A percentile compares a stretch with the other conserved stretches of the same genome.
These are phyloP conservation scores for Dione juno DNA, from an alignment of 2,888 invertebrate genomes.

Conservation along the genomic window DNA sequence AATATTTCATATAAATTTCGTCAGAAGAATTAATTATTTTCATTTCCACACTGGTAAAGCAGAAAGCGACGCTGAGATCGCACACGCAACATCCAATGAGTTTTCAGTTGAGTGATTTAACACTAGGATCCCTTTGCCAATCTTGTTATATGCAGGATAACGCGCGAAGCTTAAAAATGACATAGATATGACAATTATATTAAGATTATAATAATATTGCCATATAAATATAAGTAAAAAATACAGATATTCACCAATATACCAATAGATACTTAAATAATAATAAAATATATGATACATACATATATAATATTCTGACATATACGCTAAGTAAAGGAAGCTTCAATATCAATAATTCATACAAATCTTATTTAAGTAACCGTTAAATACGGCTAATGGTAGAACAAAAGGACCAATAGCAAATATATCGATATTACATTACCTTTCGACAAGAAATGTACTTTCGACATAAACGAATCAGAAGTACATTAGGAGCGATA, in stretches of 20 bases:
- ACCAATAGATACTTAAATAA: neutral
- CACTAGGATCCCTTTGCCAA: too few species aligned
- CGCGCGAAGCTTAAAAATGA: too few species aligned
- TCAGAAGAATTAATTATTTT: too few species aligned
- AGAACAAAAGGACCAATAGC: constrained; percentile 18
- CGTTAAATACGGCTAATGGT: constrained; percentile 5
- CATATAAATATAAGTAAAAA: neutral
- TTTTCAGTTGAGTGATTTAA: too few species aligned
- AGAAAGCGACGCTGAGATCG: too few species aligned
- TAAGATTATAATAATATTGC: too few species aligned
- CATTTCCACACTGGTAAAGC: too few species aligned
- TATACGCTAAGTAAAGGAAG: neutral
- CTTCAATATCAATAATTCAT: constrained; percentile 8
- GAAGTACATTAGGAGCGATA: constrained; percentile 24
- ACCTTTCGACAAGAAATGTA: constrained; percentile 15
- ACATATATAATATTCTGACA: constrained; percentile 1
- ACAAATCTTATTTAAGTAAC: constrained; percentile 8
- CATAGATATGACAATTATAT: too few species aligned
- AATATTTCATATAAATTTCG: too few species aligned
- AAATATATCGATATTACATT: constrained; percentile 19
- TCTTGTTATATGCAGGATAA: too few species aligned
- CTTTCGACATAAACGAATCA: constrained; percentile 12
- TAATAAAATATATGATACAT: neutral
- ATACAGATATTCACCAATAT: neutral
- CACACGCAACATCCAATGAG: too few species aligned